Evolutionary conservation across 2,888 invertebrate species (phyloP).

Genomic region (Atrina japonica): DNA sequence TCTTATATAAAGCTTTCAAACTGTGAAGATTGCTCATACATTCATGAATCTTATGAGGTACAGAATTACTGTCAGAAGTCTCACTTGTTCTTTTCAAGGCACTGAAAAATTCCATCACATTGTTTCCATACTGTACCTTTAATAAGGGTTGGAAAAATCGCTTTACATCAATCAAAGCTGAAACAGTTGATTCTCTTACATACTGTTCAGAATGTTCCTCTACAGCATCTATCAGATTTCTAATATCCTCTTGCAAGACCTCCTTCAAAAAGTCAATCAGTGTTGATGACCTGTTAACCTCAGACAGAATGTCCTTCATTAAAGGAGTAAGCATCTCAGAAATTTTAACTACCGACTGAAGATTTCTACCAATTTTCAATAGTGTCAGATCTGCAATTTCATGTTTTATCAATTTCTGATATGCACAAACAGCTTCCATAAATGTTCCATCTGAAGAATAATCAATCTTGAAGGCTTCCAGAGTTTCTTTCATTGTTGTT

Average conservation of each 20-base stretch:
- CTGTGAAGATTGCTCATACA: conserved; percentile 54
- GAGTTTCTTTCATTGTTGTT: conserved; percentile 7
- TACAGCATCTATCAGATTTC: conserved; percentile 62
- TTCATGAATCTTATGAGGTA: conserved; percentile 48
- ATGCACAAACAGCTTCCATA: conserved; percentile 39
- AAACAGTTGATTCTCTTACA: conserved; percentile 59
- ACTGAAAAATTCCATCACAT: conserved; percentile 30
- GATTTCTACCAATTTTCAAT: conserved; percentile 25
- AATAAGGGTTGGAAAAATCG: conserved; percentile 51
- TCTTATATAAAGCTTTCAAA: conserved; percentile 54
- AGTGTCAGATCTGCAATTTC: conserved; percentile 24
- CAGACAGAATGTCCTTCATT: conserved; percentile 37
- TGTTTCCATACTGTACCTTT: conserved; percentile 9
- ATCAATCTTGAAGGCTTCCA: conserved; percentile 22
- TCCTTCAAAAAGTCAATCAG: conserved; percentile 50
- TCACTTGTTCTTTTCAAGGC: conserved; percentile 19
- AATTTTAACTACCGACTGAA: conserved; percentile 39
- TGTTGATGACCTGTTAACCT: conserved; percentile 32
- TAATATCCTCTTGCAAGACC: conserved; percentile 56
- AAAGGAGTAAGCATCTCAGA: conserved; percentile 27
- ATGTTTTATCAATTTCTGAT: conserved; percentile 29
- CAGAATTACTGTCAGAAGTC: conserved; percentile 19
- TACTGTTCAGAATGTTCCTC: conserved; percentile 64
- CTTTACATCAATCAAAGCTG: conserved; percentile 56
- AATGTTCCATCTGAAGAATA: conserved; percentile 26